Base-by-base conservation (phyloP, 2,797 vertebrate species). In the Cirrhinus mrigala region DNA sequence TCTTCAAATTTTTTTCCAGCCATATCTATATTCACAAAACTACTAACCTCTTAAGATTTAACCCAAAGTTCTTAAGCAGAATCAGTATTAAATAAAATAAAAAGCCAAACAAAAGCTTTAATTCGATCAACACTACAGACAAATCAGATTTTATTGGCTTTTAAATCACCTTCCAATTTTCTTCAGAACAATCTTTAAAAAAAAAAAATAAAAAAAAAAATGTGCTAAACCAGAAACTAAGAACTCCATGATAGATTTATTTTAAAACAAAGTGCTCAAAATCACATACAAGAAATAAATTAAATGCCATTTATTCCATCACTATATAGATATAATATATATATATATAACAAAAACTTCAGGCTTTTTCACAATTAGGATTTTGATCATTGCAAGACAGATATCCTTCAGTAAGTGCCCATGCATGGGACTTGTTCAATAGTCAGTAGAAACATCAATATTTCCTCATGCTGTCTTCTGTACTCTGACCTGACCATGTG, bases 251-350 rank as follows among this genome's bases (percentile, higher is more conserved):
- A 58, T 83, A 88, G 74, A 86, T 86, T 81, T 75, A 89, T 94
- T 93, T 95, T 95, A 93, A 92, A 96, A 96, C 94, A 97, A 98
- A 97, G 97, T 98, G 97, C 96, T 95, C 89, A 29, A 4, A 4
- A 93, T 96, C 93, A 93, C 91, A 95, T 87, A 94, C 94, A 94
- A 92, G 92, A 96, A 98, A 98, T 98, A 98, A 98, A 97, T 97
- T 96, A 97, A 97, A 94, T 93, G 92, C 93, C 92, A 96, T 92
- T 89, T 93, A 91, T 89, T 84, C 85, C 76, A 87, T 85, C 74
- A 68, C 87, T 87, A 90, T 87, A 92, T 80, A 92, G 74, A 87
- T 80, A 86, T 80, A 84, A 46, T 68, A 80, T 64, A 52, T 86
- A 87, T 88, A 92, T 89, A 91, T 88, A 83, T 92, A 88, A 93